Percentiles rank a stretch among this genome's conserved stretches.
phyloP scores from a whole-genome alignment of 2,113 vertebrate species.

The Electrona antarctica region DNA sequence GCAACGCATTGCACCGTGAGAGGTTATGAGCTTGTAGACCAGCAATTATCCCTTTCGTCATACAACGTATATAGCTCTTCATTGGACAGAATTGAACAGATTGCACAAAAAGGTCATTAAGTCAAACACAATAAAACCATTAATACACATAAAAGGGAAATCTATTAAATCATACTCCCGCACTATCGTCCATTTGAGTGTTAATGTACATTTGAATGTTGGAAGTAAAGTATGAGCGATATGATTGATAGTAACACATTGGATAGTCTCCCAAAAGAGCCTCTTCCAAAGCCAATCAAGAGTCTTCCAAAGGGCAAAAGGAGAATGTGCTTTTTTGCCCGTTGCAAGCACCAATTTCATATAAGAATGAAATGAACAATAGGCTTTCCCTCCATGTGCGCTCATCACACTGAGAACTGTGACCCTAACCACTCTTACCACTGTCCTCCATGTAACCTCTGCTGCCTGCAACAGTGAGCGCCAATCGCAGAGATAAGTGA shows the following conservation, averaged over 20 bases:
- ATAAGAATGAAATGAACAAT: constrained; percentile 21
- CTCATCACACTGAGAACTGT: constrained; percentile 45
- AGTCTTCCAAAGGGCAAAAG: neutral
- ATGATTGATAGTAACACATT: constrained; percentile 10
- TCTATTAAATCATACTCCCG: constrained; percentile 8
- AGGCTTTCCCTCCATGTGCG: constrained; percentile 29
- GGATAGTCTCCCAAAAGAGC: constrained; percentile 5
- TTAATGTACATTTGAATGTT: neutral
- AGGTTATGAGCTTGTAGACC: no score
- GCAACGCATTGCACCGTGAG: no score
- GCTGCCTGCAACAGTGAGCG: constrained; percentile 33
- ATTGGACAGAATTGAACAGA: constrained; percentile 22
- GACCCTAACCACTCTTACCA: constrained; percentile 27
- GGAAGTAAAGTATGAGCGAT: neutral
- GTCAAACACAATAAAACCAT: constrained; percentile 36
- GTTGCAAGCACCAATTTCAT: constrained; percentile 41
- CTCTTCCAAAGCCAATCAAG: constrained; percentile 9
- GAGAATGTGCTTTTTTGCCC: neutral
- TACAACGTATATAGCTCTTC: constrained; percentile 9
- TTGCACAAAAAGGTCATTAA: constrained; percentile 19
- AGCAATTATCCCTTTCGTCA: no score
- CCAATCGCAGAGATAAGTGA: constrained; percentile 31
- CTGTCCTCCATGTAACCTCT: constrained; percentile 37
- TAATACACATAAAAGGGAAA: constrained; percentile 19
- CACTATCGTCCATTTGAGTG: neutral